phyloP scores from a whole-genome alignment of 2,888 invertebrate genomes.

The Amiota minor region DNA sequence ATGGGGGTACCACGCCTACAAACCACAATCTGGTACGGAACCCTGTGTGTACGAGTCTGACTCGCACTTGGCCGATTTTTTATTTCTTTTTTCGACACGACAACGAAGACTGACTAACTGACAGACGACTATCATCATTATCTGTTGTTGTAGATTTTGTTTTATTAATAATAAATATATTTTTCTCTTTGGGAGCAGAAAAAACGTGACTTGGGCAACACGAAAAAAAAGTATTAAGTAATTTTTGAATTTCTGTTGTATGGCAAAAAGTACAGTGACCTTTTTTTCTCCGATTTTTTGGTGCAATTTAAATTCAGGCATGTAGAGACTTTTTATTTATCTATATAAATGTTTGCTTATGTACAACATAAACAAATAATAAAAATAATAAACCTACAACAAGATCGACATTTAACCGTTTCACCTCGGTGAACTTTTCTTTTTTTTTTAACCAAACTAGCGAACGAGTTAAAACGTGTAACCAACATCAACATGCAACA shows the following conservation, averaged over 20 bases:
- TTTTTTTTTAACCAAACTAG: slow-evolving; percentile 1
- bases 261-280: background rate
- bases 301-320: too few relatives aligned
- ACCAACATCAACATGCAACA: background rate
- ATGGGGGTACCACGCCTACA: too few relatives aligned
- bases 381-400: background rate
- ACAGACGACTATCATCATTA: background rate
- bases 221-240: background rate
- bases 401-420: slow-evolving; percentile 66
- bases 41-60: too few relatives aligned
- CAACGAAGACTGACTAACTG: background rate
- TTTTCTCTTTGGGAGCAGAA: background rate
- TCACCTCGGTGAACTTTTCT: slow-evolving; percentile 68
- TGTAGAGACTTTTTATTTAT: too few relatives aligned
- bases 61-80: too few relatives aligned
- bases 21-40: too few relatives aligned
- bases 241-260: background rate
- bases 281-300: background rate
- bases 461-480: slow-evolving; percentile 34
- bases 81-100: too few relatives aligned
- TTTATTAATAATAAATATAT: slow-evolving; percentile 1
- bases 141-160: background rate
- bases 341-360: too few relatives aligned
- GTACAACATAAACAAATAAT: background rate
- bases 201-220: slow-evolving; percentile 11